Evolutionary conservation across 2,888 invertebrate species (phyloP).

Genomic region (Archips xylosteana): DNA sequence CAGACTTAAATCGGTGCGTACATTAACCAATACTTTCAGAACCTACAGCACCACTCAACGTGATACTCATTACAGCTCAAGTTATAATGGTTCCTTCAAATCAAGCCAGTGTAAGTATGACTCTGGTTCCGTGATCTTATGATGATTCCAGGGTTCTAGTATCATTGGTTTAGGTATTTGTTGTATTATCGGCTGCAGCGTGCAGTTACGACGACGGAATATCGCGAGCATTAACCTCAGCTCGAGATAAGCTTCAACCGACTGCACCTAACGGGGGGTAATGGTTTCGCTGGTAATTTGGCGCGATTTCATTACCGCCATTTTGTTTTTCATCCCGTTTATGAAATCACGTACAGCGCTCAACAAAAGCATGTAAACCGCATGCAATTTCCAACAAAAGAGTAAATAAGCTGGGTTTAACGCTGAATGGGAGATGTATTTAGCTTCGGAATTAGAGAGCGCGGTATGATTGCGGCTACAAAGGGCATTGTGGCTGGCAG

Average conservation of each 20-base stretch:
- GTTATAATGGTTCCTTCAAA: conserved; percentile 6
- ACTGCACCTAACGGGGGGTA: conserved; percentile 7
- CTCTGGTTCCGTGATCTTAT: background rate
- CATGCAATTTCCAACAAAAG: conserved; percentile 7
- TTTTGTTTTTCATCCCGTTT: conserved; percentile 2
- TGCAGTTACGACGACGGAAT: conserved; percentile 4
- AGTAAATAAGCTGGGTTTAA: background rate
- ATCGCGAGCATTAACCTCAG: conserved; percentile 15
- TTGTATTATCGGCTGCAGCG: conserved; percentile 34
- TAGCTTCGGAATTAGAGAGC: background rate
- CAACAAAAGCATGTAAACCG: background rate
- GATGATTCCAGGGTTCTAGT: background rate
- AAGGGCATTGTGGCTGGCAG: background rate
- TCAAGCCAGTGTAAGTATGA: background rate
- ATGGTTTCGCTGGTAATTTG: conserved; percentile 4
- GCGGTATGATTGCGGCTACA: background rate
- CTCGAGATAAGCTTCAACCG: conserved; percentile 9
- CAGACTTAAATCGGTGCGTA: conserved; percentile 33
- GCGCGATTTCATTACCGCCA: conserved; percentile 2
- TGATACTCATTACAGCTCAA: background rate
- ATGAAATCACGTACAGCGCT: conserved; percentile 1
- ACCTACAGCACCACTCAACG: background rate
- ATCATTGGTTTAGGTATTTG: conserved; percentile 14
- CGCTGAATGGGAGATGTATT: conserved; percentile 1
- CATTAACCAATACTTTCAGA: conserved; percentile 13